Base-by-base conservation (phyloP, 1,140 invertebrate genomes). In the Camponotus vicinus region DNA sequence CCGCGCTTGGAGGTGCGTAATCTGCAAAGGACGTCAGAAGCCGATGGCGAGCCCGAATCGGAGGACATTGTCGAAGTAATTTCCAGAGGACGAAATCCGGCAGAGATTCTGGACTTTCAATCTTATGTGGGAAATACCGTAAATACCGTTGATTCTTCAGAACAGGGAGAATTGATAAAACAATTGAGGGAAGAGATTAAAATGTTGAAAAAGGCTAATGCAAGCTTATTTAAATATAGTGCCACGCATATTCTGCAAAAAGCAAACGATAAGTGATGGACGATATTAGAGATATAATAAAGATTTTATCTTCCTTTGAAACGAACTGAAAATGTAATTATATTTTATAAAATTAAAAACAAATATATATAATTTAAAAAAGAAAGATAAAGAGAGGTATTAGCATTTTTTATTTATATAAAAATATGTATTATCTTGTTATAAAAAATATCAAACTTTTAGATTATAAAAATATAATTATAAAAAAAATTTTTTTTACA, bases 221-320 rank as follows among this genome's bases (percentile, higher is more conserved):
- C 92, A 13, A 91, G 95, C 37, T 79, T 97, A 18, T 96, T 95
- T 90, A 89, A 94, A 45, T 96, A 94, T 90, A 91, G 94, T n/a
- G 93, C 95, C 3, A 94, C 95, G 91, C 94, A 89, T 61, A 89
- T 94, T 21, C 49, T 95, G 15, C 86, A 91, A 6, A 88, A 90
- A 21, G 32, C n/a, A 11, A 42, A 59, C 2, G 4, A 61, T 9
- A 18, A 59, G 0, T 21, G 2, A 82, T 32, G 59, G 7, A 18
- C 11, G 13, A 64, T 18, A 63, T 76, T 63, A 15, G 9, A 32
- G 0, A 32, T 42, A 42, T 63, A 64, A 64, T 64, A 15, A 0
- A 9, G 37, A 18, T 40, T 76, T 61, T 15, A 40, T 40, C 11
- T 59, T n/a, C 32, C 27, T 27, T 42, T 21, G 13, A 76, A n/a